Conservation (phyloP, 2,113 vertebrate genomes). For the Pithys albifrons region DNA sequence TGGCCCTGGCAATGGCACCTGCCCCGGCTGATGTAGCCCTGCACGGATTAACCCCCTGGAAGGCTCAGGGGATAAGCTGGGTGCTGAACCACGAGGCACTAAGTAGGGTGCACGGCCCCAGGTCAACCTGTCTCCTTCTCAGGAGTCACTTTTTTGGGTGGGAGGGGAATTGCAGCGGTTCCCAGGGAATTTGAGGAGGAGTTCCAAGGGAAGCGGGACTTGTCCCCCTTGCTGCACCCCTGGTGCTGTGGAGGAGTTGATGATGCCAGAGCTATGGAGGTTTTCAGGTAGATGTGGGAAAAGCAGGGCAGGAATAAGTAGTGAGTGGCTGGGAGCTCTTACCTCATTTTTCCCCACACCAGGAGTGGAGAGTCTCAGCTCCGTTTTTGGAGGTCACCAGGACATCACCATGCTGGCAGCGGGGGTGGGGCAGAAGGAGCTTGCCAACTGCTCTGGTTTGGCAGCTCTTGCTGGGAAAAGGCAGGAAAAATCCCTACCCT, state of each 20-base stretch:
- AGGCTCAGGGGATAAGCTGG: conserved; percentile 36
- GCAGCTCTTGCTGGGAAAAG: background rate
- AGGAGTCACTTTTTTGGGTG: background rate
- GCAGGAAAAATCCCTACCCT: background rate
- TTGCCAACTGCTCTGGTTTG: background rate
- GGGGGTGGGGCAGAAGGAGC: background rate
- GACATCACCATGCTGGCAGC: fast-evolving
- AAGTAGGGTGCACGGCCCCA: background rate
- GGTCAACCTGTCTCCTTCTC: background rate
- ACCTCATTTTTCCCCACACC: background rate
- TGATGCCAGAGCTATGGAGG: background rate
- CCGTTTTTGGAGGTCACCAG: background rate
- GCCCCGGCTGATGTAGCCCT: background rate
- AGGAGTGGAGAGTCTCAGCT: background rate
- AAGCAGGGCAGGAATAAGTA: background rate
- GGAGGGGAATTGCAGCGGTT: fast-evolving
- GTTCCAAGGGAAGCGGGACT: background rate
- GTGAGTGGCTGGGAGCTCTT: background rate
- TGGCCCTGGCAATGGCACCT: background rate
- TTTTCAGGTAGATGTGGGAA: background rate
- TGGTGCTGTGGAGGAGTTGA: fast-evolving
- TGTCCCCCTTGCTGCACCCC: background rate
- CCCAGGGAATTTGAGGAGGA: background rate
- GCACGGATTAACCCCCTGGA: background rate
- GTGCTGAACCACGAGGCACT: background rate